Evolutionary conservation across 1,140 invertebrate genomes (phyloP).

Genomic region (Trichonephila clavipes): DNA sequence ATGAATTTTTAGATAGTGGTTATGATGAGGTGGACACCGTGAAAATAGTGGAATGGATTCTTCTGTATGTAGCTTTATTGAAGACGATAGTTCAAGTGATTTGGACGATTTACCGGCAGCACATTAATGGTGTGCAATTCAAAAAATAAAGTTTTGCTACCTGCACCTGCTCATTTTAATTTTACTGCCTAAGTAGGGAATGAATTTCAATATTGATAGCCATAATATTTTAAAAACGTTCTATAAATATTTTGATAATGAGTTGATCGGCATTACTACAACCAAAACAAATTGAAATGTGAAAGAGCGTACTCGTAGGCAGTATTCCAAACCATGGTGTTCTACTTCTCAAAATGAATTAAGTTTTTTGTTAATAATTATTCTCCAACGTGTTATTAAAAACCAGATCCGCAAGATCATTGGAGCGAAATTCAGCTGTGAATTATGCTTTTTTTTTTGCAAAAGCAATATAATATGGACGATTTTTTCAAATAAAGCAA

Average conservation of each 20-base stretch:
- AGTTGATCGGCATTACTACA: constrained; percentile 32
- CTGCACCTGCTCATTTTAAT: constrained; percentile 1
- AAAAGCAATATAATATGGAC: constrained; percentile 36
- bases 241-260: constrained; percentile 17
- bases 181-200: not conserved
- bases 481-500: constrained; percentile 32
- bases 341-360: constrained; percentile 9
- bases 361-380: not conserved
- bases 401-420: not conserved
- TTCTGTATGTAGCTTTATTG: not conserved
- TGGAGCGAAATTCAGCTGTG: not conserved
- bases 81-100: not conserved
- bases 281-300: constrained; percentile 1
- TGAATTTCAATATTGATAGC: too few relatives aligned
- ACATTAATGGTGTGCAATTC: not conserved
- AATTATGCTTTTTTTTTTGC: not conserved
- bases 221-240: not conserved
- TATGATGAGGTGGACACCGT: not conserved
- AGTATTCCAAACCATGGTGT: not conserved
- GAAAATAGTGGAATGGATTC: constrained; percentile 38
- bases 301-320: not conserved
- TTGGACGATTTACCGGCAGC: not conserved
- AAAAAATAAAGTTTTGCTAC: constrained; percentile 3
- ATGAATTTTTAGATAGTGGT: not conserved
- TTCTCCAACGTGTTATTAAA: constrained; percentile 17